These are phyloP conservation scores for Oriolus oriolus DNA, from an alignment of 2,113 vertebrate species.

Conservation along the genomic window DNA sequence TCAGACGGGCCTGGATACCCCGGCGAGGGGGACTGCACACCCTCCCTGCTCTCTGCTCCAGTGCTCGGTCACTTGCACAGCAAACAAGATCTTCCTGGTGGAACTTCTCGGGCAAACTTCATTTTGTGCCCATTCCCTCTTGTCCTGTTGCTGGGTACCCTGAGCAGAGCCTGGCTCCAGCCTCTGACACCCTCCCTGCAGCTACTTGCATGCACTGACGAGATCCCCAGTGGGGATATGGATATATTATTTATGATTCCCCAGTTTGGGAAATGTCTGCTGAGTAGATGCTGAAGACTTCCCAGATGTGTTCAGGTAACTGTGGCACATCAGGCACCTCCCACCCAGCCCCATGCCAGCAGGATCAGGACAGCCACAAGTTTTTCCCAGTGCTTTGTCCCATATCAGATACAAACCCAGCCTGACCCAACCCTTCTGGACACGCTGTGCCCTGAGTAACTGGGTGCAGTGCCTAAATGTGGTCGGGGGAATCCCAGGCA, in stretches of 20 bases:
- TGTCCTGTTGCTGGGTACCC: not conserved
- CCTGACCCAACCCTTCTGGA: not conserved
- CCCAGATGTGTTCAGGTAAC: not conserved
- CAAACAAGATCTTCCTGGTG: not conserved
- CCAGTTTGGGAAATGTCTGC: not conserved
- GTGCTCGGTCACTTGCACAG: not conserved
- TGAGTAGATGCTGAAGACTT: not conserved
- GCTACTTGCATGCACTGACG: too few relatives aligned
- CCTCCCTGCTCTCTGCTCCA: not conserved
- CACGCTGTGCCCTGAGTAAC: not conserved
- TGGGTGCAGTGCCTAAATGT: not conserved
- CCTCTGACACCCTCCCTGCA: not conserved
- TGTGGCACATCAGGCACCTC: not conserved
- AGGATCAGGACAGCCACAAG: too few relatives aligned
- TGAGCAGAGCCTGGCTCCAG: not conserved
- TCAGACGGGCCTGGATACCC: not conserved
- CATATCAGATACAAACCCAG: rapidly evolving
- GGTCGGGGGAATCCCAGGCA: not conserved
- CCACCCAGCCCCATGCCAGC: not conserved
- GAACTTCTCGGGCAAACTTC: not conserved
- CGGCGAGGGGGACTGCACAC: not conserved
- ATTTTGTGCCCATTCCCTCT: not conserved
- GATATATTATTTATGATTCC: not conserved
- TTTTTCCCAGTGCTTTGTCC: not conserved
- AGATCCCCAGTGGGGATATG: not conserved